Conservation (phyloP, 2,797 vertebrate genomes). For the Pelodytes ibericus region DNA sequence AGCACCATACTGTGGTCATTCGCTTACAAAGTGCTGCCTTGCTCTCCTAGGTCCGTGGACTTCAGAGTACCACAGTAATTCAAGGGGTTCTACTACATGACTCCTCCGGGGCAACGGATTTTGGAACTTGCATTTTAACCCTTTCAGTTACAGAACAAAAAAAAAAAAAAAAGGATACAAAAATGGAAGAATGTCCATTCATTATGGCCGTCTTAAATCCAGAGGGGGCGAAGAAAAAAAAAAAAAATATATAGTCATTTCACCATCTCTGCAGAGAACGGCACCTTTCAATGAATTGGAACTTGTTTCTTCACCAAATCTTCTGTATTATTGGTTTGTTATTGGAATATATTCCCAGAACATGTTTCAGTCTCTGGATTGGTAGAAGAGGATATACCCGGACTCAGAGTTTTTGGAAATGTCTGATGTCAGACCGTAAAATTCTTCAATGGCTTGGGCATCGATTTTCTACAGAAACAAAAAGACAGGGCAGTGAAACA, state of each 20-base stretch:
- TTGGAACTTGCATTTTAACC: neutral
- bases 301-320: no score
- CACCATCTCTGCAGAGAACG: neutral
- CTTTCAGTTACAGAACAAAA: neutral
- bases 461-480: conserved; percentile 90
- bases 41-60: conserved; percentile 9
- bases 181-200: conserved; percentile 17
- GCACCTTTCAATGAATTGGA: no score
- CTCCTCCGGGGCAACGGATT: neutral
- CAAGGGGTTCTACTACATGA: no score
- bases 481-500: no score
- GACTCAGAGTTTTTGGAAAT: conserved; percentile 99
- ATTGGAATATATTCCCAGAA: neutral
- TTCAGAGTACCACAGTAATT: neutral
- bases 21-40: conserved; percentile 40
- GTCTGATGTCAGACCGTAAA: conserved; percentile 97
- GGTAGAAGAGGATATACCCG: conserved; percentile 99
- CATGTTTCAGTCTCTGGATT: conserved; percentile 92
- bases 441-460: conserved; percentile 98
- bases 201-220: conserved; percentile 4
- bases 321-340: no score
- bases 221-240: no score
- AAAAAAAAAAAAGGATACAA: neutral
- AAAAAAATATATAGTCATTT: neutral
- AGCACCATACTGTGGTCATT: conserved; percentile 27